Conservation (phyloP, 2,888 invertebrate species). For the Silvanus unidentatus region DNA sequence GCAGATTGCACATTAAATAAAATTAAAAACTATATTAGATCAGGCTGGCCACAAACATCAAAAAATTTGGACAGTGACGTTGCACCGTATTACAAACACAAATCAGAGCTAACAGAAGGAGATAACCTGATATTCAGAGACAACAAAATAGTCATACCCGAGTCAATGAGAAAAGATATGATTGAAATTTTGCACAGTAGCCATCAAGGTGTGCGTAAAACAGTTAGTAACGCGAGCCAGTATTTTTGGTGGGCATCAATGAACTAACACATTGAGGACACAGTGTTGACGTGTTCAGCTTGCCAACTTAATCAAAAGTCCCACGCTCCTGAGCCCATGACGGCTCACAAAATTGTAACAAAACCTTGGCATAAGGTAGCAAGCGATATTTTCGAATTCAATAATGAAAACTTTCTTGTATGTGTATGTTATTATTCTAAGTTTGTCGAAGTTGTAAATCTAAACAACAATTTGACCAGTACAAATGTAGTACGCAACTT, state of each 20-base stretch:
- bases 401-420: constrained; percentile 3
- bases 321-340: constrained; percentile 6
- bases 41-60: constrained; percentile 3
- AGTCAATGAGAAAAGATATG: constrained; percentile 2
- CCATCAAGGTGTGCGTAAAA: constrained; percentile 8
- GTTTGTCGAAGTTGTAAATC: background rate
- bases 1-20: too few relatives aligned
- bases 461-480: background rate
- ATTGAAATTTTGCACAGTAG: constrained; percentile 6
- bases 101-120: constrained; percentile 6
- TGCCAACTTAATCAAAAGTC: constrained; percentile 4
- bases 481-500: background rate
- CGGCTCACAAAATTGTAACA: constrained; percentile 6
- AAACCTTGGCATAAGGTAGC: constrained; percentile 9
- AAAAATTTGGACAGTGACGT: constrained; percentile 8
- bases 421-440: constrained; percentile 4
- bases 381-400: constrained; percentile 10
- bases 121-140: background rate
- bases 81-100: constrained; percentile 9
- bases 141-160: constrained; percentile 4
- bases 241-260: constrained; percentile 6
- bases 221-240: background rate
- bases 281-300: background rate
- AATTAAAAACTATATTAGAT: background rate
- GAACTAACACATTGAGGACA: constrained; percentile 9